phyloP scores from a whole-genome alignment of 1,140 invertebrate genomes.

The Magallana gigas region DNA sequence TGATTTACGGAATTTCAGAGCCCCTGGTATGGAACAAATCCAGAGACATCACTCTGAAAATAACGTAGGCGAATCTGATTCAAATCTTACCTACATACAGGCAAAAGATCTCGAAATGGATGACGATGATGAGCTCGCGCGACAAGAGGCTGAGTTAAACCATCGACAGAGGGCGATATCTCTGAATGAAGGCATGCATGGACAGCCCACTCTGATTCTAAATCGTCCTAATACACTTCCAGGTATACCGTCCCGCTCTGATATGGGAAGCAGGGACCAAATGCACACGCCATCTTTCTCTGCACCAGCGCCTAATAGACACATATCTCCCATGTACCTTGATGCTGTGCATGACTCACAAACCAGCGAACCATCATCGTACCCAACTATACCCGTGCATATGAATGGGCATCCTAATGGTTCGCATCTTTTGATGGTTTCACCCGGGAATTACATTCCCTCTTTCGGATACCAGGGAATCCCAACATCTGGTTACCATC shows the following conservation, averaged over 20 bases:
- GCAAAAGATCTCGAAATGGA: constrained; percentile 42
- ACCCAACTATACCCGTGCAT: neutral
- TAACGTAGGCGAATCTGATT: neutral
- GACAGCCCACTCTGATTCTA: neutral
- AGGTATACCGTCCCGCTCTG: constrained; percentile 32
- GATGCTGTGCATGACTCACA: neutral
- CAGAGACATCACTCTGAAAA: neutral
- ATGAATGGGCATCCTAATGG: neutral
- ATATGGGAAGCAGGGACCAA: neutral
- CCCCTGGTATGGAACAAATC: neutral
- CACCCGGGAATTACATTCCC: neutral
- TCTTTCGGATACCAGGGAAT: neutral
- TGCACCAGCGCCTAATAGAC: neutral
- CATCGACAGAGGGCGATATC: neutral
- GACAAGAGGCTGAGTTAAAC: neutral
- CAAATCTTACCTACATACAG: constrained; percentile 34
- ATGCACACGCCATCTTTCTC: neutral
- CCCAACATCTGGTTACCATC: neutral
- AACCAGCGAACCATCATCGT: neutral
- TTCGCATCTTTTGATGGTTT: constrained; percentile 13
- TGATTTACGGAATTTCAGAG: neutral
- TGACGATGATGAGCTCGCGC: constrained; percentile 31
- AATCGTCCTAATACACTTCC: constrained; percentile 49
- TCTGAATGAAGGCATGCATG: neutral
- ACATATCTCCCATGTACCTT: constrained; percentile 27